Conservation (phyloP, 2,113 vertebrate genomes). For the Heptranchias perlo region DNA sequence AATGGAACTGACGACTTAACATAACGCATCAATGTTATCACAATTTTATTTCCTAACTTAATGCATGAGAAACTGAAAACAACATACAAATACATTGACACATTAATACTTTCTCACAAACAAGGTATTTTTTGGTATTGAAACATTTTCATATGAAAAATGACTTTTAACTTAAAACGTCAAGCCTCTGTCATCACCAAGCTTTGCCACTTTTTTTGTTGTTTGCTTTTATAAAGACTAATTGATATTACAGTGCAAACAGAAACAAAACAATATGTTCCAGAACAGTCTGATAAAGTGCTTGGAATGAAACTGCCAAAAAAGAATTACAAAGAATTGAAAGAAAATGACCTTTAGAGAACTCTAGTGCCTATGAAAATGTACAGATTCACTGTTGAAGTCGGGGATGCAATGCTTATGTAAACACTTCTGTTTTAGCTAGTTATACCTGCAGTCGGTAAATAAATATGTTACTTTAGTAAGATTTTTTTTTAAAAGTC, state of each 20-base stretch:
- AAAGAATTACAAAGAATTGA: conserved; percentile 53
- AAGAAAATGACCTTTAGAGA: conserved; percentile 50
- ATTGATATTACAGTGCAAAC: conserved; percentile 78
- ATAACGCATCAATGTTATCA: conserved; percentile 41
- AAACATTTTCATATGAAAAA: conserved; percentile 49
- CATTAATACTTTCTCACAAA: conserved; percentile 61
- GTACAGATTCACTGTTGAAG: conserved; percentile 52
- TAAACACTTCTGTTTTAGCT: conserved; percentile 21
- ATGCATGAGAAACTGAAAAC: conserved; percentile 52
- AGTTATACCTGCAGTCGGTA: background rate
- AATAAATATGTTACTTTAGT: conserved; percentile 28
- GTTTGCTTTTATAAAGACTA: conserved; percentile 64
- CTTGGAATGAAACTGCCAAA: conserved; percentile 69
- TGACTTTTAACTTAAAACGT: conserved; percentile 9
- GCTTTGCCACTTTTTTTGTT: conserved; percentile 55
- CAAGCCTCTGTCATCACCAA: background rate
- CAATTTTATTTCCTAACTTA: conserved; percentile 65
- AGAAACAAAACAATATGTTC: conserved; percentile 62
- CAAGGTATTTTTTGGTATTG: conserved; percentile 63
- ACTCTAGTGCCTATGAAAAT: conserved; percentile 45
- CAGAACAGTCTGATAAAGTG: conserved; percentile 81
- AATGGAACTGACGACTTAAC: background rate
- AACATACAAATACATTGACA: conserved; percentile 59
- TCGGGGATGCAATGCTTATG: conserved; percentile 47
- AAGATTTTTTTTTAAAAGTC: background rate